Base-by-base conservation (phyloP, 2,113 vertebrate genomes). In the Aplodontia rufa region DNA sequence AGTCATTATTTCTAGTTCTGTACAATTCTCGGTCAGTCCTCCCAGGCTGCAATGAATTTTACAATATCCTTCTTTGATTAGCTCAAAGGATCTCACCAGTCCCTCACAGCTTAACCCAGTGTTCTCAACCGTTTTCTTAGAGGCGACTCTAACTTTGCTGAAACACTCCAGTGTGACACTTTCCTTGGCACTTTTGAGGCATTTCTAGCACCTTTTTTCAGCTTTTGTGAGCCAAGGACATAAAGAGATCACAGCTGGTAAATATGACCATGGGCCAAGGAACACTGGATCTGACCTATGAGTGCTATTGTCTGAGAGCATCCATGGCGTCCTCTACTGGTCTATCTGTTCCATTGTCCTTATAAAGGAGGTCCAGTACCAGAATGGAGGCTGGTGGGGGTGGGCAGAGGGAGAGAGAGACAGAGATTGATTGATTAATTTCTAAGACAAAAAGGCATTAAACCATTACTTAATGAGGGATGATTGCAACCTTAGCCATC, bases 71-170 rank as follows among this genome's bases (percentile, higher is more conserved):
- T 53, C 78, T 88, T 49, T 64, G 62, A 53, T 26, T 9, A 10
- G 4, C 28, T 80, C 64, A 84, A 71, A 84, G 42, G 51, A 76
- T 76, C 75, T 90, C 72, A n/a, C 35, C 49, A 20, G 3, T 88
- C 49, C 71, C 64, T 53, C 13, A 78, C 4, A 75, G 24, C 28
- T n/a, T 42, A 40, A 24, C 83, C 88, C 22, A 53, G 40, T 74
- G 91, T 72, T 64, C 32, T 60, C 53, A 81, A 83, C 37, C 82
- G 51, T 90, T 94, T 95, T 62, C 51, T 94, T 55, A 42, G 92
- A 82, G 66, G 55, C 35, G 9, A 68, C 51, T 45, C 55, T 53
- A 76, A 62, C 45, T 84, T 78, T 14, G 12, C 30, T 81, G 37
- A 32, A 72, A 47, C 20, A 28, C 19, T 37, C 20, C 32, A 6